These are phyloP conservation scores for Drosophila carrolli DNA, from an alignment of 1,140 invertebrate species.

Conservation along the genomic window DNA sequence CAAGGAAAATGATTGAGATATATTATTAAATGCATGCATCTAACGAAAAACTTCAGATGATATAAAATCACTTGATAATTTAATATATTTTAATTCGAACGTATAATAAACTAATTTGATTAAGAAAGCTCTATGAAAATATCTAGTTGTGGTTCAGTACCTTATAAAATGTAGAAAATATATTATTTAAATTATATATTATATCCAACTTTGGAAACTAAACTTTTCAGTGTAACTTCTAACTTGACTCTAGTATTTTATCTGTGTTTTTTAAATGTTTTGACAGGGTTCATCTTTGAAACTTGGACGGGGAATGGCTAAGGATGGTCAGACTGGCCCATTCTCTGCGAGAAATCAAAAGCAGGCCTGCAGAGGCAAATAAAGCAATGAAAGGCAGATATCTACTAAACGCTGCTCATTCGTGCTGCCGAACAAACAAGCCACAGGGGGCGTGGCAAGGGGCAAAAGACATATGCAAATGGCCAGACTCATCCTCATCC, in stretches of 20 bases:
- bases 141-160: too few species aligned
- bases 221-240: background rate
- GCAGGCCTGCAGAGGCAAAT: conserved; percentile 58
- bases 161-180: too few species aligned
- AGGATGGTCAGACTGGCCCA: conserved; percentile 6
- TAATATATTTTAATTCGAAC: background rate
- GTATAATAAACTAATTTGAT: too few species aligned
- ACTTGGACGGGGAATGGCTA: background rate
- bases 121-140: too few species aligned
- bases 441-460: conserved; percentile 12
- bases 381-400: conserved; percentile 71
- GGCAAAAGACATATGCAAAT: conserved; percentile 72
- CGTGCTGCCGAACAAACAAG: conserved; percentile 55
- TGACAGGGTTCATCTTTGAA: conserved; percentile 3
- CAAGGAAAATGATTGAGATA: too few species aligned
- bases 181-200: too few species aligned
- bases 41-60: too few species aligned
- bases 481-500: conserved; percentile 63
- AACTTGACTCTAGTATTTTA: background rate
- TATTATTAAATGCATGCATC: too few species aligned
- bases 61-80: background rate
- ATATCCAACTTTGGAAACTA: too few species aligned
- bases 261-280: conserved; percentile 7
- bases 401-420: conserved; percentile 70
- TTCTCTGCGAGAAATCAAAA: conserved; percentile 53